phyloP scores from a whole-genome alignment of 2,797 vertebrate genomes.

The Danio jaintianensis region DNA sequence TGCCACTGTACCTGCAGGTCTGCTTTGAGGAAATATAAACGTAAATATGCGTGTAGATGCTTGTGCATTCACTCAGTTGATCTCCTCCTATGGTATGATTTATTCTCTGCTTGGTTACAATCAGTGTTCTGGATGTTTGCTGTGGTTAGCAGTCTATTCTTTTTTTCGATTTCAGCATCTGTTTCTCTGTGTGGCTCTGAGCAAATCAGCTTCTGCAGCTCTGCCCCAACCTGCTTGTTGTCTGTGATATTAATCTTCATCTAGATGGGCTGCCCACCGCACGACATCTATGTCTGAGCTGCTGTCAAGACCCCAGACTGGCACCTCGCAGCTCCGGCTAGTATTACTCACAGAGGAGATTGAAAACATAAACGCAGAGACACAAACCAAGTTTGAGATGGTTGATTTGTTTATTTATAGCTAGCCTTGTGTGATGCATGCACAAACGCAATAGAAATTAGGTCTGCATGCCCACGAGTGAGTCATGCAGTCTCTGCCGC shows the following conservation, averaged over 20 bases:
- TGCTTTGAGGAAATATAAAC: background rate
- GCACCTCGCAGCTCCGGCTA: constrained; percentile 25
- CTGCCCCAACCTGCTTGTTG: constrained; percentile 43
- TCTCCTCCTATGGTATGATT: constrained; percentile 66
- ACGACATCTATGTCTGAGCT: constrained; percentile 45
- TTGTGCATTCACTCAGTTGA: constrained; percentile 59
- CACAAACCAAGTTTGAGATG: constrained; percentile 1
- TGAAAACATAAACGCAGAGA: constrained; percentile 38
- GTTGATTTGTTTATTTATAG: constrained; percentile 39
- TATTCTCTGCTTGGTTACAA: constrained; percentile 71
- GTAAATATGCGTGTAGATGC: constrained; percentile 29
- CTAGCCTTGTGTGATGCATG: constrained; percentile 1
- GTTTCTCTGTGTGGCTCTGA: background rate
- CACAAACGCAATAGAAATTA: constrained; percentile 54
- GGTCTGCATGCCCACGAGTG: constrained; percentile 73
- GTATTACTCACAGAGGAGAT: constrained; percentile 17
- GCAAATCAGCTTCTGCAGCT: constrained; percentile 28
- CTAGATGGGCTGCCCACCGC: constrained; percentile 48
- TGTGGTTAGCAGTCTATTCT: constrained; percentile 69
- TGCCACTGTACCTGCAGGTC: background rate
- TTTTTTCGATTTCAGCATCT: constrained; percentile 49
- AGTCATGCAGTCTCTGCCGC: constrained; percentile 76
- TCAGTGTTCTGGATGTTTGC: constrained; percentile 70
- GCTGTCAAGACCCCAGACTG: constrained; percentile 45
- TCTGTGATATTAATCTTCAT: constrained; percentile 55